phyloP scores from a whole-genome alignment of 2,888 invertebrate species.

The Neelides folsomi region DNA sequence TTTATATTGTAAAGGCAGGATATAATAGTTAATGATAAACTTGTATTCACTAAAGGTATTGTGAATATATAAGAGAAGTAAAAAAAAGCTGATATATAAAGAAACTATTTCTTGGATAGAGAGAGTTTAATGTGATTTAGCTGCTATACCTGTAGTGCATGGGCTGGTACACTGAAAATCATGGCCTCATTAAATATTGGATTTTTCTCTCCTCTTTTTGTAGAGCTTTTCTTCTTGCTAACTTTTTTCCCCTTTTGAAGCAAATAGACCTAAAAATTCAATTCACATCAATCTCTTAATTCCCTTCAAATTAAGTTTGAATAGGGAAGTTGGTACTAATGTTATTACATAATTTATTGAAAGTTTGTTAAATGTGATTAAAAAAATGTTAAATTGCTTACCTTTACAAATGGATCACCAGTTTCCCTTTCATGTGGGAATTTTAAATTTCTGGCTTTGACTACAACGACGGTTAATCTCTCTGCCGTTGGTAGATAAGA shows the following conservation, averaged over 20 bases:
- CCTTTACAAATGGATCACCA: constrained; percentile 65
- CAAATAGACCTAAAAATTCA: constrained; percentile 51
- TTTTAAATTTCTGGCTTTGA: constrained; percentile 60
- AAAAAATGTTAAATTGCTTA: constrained; percentile 34
- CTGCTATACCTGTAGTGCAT: constrained; percentile 48
- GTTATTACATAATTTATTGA: no score
- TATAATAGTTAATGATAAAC: no score
- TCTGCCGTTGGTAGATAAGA: constrained; percentile 72
- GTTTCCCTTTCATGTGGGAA: constrained; percentile 44
- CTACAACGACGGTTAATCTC: constrained; percentile 59
- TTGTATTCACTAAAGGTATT: no score
- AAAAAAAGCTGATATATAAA: no score
- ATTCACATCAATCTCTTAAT: no score
- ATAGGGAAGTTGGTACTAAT: no score
- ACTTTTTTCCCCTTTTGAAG: constrained; percentile 67
- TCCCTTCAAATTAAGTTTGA: no score
- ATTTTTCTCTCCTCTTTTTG: constrained; percentile 57
- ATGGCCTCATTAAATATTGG: constrained; percentile 74
- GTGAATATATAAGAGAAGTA: no score
- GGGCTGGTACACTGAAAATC: constrained; percentile 66
- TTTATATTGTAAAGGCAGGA: no score
- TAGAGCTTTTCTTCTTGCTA: constrained; percentile 64
- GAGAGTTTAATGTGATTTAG: no score
- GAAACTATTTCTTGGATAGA: no score
- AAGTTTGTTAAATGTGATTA: no score